Evolutionary conservation across 2,113 vertebrate species (phyloP).

Genomic region (Sarotherodon lohbergeri): DNA sequence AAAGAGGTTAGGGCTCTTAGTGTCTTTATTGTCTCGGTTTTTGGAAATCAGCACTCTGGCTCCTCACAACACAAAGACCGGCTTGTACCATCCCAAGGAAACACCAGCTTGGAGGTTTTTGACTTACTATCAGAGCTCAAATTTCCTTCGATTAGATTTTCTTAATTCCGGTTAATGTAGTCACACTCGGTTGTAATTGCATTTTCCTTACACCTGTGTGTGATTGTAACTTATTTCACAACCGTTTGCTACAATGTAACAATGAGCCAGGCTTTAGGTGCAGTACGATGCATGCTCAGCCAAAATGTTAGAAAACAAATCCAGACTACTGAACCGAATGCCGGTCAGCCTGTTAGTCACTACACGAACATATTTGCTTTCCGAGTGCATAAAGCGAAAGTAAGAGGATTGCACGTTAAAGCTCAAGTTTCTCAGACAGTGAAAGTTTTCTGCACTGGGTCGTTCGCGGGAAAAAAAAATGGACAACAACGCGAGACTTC

Average conservation of each 20-base stretch:
- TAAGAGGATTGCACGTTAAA: neutral
- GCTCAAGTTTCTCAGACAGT: neutral
- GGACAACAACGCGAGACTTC: conserved; percentile 68
- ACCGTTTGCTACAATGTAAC: neutral
- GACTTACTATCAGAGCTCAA: neutral
- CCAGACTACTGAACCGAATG: neutral
- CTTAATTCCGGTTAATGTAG: neutral
- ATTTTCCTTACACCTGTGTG: neutral
- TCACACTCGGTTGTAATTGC: neutral
- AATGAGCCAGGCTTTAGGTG: neutral
- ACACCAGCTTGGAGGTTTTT: neutral
- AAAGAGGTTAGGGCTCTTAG: neutral
- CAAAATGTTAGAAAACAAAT: neutral
- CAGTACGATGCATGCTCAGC: neutral
- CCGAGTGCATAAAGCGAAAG: neutral
- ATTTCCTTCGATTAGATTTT: neutral
- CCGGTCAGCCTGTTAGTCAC: neutral
- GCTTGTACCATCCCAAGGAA: neutral
- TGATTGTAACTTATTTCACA: neutral
- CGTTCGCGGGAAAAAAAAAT: conserved; percentile 65
- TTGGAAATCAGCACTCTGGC: neutral
- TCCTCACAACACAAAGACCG: conserved; percentile 48
- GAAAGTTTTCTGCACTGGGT: neutral
- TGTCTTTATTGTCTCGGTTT: neutral
- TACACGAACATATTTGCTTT: neutral